Conservation (phyloP, 2,888 invertebrate species). For the Drosophila hawaiiensis region DNA sequence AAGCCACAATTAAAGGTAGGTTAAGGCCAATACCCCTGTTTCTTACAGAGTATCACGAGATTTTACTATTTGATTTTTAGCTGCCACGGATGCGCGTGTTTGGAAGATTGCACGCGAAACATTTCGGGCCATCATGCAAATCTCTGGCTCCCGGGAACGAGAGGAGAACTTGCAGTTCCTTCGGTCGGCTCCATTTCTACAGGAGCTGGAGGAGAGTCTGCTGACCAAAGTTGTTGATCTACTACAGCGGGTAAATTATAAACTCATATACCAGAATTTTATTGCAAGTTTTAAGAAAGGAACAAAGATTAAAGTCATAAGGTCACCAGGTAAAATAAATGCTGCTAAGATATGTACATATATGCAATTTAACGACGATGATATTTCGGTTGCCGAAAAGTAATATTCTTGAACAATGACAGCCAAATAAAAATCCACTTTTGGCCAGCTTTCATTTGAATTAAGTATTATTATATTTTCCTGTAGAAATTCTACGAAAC, state of each 20-base stretch:
- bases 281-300: neutral
- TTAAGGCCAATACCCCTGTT: neutral
- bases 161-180: constrained; percentile 95
- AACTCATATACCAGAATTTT: neutral
- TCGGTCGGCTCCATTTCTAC: constrained; percentile 91
- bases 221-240: constrained; percentile 94
- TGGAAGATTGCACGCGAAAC: constrained; percentile 95
- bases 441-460: neutral
- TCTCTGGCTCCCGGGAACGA: constrained; percentile 92
- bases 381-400: neutral
- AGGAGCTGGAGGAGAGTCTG: constrained; percentile 89
- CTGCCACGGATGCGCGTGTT: constrained; percentile 91
- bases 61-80: constrained; percentile 83
- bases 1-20: constrained; percentile 93
- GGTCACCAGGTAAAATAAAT: neutral
- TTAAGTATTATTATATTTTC: neutral
- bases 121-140: constrained; percentile 95
- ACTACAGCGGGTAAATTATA: constrained; percentile 90
- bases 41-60: neutral
- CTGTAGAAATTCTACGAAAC: constrained; percentile 92
- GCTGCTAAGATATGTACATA: neutral
- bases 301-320: neutral
- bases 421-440: neutral
- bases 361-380: neutral
- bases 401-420: neutral